phyloP scores from a whole-genome alignment of 2,797 vertebrate species.

The Lacerta viridis region DNA sequence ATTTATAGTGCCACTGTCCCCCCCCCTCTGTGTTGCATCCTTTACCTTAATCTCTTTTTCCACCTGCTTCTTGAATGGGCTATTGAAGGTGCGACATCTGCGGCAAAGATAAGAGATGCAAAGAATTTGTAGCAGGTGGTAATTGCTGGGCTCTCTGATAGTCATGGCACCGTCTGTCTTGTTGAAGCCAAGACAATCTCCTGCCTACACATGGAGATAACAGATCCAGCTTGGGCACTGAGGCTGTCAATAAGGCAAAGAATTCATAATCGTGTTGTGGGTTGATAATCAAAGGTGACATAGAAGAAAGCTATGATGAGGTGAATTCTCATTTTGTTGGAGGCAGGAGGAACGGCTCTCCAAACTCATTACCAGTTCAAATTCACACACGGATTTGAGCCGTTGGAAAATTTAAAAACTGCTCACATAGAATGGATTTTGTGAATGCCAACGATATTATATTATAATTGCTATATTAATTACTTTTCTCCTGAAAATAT shows the following conservation, averaged over 20 bases:
- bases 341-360: background rate
- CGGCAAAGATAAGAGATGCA: slow-evolving; percentile 44
- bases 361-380: background rate
- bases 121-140: slow-evolving; percentile 36
- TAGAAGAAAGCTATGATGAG: background rate
- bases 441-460: background rate
- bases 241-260: background rate
- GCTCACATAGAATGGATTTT: slow-evolving; percentile 12
- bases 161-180: slow-evolving; percentile 23
- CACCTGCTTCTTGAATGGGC: slow-evolving; percentile 37
- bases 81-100: slow-evolving; percentile 41
- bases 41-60: slow-evolving; percentile 31
- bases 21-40: slow-evolving; percentile 47
- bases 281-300: rapidly evolving
- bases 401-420: slow-evolving; percentile 5
- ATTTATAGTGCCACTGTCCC: background rate
- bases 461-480: background rate
- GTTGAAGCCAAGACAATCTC: slow-evolving; percentile 23
- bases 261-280: background rate
- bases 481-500: background rate
- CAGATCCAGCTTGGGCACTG: background rate
- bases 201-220: slow-evolving; percentile 27
- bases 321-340: slow-evolving; percentile 27
- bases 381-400: background rate
- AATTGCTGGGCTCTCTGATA: slow-evolving; percentile 20